Evolutionary conservation across 2,113 vertebrate genomes (phyloP).

Genomic region (Thalassoma bifasciatum): DNA sequence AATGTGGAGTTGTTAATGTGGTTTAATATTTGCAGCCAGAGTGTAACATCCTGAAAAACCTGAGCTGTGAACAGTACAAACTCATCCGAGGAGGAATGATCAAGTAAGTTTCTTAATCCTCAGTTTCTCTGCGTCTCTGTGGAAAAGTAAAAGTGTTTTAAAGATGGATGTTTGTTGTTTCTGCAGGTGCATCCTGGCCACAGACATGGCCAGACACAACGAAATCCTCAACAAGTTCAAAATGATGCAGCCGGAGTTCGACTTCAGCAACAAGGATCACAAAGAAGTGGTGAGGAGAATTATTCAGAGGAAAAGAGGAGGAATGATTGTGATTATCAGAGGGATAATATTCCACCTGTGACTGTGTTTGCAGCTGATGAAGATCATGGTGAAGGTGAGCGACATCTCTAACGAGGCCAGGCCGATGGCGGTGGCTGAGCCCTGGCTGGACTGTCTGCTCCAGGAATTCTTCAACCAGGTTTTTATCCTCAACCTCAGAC

Average conservation of each 20-base stretch:
- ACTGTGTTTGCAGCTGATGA: constrained; percentile 73
- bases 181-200: constrained; percentile 77
- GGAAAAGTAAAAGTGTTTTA: too few relatives aligned
- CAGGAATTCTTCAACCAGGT: constrained; percentile 87
- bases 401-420: constrained; percentile 85
- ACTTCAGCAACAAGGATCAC: constrained; percentile 82
- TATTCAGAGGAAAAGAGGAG: too few relatives aligned
- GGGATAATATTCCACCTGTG: too few relatives aligned
- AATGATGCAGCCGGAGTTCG: constrained; percentile 71
- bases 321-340: too few relatives aligned
- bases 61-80: constrained; percentile 63
- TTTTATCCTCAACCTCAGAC: too few relatives aligned
- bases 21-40: constrained; percentile 77
- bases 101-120: constrained; percentile 62
- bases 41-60: constrained; percentile 86
- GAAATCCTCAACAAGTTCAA: constrained; percentile 84
- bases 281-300: constrained; percentile 84
- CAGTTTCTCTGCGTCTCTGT: rapidly evolving
- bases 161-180: neutral
- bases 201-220: constrained; percentile 83
- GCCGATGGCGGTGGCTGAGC: constrained; percentile 83
- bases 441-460: constrained; percentile 84
- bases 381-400: constrained; percentile 85
- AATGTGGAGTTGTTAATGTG: too few relatives aligned
- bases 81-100: constrained; percentile 69